These are phyloP conservation scores for Sepiola atlantica DNA, from an alignment of 2,888 invertebrate genomes.

Conservation along the genomic window DNA sequence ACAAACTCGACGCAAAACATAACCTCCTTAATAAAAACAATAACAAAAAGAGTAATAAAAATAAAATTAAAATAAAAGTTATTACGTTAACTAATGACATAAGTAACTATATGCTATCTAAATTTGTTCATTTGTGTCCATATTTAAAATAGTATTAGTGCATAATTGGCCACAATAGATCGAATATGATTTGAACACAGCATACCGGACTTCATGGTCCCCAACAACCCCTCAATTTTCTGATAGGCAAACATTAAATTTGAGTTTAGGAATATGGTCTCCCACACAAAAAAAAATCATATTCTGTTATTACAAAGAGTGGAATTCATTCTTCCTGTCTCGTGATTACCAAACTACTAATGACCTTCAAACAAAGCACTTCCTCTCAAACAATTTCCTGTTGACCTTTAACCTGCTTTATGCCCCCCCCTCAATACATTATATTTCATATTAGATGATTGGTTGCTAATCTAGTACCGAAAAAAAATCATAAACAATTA, in stretches of 20 bases:
- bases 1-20: no score
- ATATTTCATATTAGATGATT: background rate
- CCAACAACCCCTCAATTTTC: background rate
- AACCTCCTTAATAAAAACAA: no score
- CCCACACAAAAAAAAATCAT: background rate
- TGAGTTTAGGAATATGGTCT: background rate
- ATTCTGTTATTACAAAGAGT: background rate
- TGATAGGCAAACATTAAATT: background rate
- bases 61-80: no score
- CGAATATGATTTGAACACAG: no score
- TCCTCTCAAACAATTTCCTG: background rate
- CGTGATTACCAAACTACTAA: background rate
- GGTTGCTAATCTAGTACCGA: background rate
- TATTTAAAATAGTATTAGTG: no score
- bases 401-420: background rate
- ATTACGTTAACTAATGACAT: no score
- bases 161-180: no score
- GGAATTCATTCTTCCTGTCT: background rate
- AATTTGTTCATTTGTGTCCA: no score
- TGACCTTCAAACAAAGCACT: background rate
- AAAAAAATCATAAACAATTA: background rate
- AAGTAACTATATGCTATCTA: no score
- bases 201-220: no score
- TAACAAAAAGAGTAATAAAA: no score
- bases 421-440: background rate